Conservation (phyloP, 2,888 invertebrate genomes). For the Drosophila subquinaria region DNA sequence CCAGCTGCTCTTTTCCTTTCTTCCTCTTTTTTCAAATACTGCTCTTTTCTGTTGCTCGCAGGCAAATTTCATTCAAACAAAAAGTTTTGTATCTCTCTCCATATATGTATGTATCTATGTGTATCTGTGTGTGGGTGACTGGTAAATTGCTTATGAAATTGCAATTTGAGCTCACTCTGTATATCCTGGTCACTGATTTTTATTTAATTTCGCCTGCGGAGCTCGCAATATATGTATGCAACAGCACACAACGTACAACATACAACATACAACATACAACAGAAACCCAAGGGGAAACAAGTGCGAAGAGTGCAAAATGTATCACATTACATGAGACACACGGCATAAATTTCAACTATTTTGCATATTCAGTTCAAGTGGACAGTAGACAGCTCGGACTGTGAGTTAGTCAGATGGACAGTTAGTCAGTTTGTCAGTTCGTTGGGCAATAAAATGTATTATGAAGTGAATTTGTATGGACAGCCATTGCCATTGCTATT, state of each 20-base stretch:
- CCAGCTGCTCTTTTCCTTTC: conserved; percentile 51
- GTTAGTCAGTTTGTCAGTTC: conserved; percentile 42
- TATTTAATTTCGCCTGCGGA: conserved; percentile 75
- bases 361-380: conserved; percentile 66
- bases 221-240: conserved; percentile 43
- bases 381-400: conserved; percentile 38
- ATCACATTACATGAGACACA: conserved; percentile 74
- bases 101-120: conserved; percentile 9
- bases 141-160: conserved; percentile 84
- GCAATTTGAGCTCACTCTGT: conserved; percentile 76
- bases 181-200: conserved; percentile 71
- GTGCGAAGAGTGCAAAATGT: conserved; percentile 52
- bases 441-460: conserved; percentile 59
- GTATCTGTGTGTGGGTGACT: conserved; percentile 31
- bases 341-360: conserved; percentile 69
- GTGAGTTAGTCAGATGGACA: conserved; percentile 22
- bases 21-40: conserved; percentile 10
- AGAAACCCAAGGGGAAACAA: background rate
- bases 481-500: conserved; percentile 37
- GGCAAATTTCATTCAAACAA: conserved; percentile 66
- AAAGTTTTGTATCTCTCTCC: conserved; percentile 55
- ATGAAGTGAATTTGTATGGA: conserved; percentile 61
- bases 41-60: conserved; percentile 38
- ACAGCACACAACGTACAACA: conserved; percentile 8
- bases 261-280: background rate